Evolutionary conservation across 2,888 invertebrate species (phyloP), one percentile per base, ranked within the genome.

Genomic region (Noctua comes): DNA sequence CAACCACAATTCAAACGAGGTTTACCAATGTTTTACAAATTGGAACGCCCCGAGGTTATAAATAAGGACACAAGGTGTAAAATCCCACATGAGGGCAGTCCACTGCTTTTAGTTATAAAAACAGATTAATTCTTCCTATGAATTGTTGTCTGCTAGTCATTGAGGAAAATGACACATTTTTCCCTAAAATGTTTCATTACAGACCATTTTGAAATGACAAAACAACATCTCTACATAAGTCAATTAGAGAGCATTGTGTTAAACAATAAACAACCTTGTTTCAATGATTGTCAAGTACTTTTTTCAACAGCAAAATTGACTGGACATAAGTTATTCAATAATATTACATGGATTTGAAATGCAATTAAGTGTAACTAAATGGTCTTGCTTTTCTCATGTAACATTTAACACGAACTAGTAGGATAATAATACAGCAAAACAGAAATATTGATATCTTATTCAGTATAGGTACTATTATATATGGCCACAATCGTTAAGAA

Each of bases 61-160:
- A 62, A 69, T 78, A 74, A 86, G 87, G 88, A 82, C 71, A 76
- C 31, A 62, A 66, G 57, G 54, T 65, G 85, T 84, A 79, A 87
- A 86, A 83, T 80, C 77, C 80, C 80, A 24, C 77, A 87, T 80
- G 79, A 87, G 79, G 85, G 79, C 82, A 85, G 82, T 82, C 80
- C 80, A 82, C 83, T 51, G 59, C n/a, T 77, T 77, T 77, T 64
- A 70, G 70, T 80, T 76, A 54, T 72, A 64, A 65, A 70, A 77
- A 73, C 77, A 72, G 76, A 81, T 84, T 73, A 77, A 80, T 76
- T 79, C 77, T 83, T 77, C 65, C 74, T 86, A 57, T 80, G 62
- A 79, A 76, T 74, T 64, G 59, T 70, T 59, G 59, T 82, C 48
- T 70, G 74, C 68, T 7, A 83, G 76, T 54, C 76, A 74, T 72